Evolutionary conservation across 2,797 vertebrate genomes (phyloP), one percentile per base, ranked within the genome.

Genomic region (Coilia nasus): DNA sequence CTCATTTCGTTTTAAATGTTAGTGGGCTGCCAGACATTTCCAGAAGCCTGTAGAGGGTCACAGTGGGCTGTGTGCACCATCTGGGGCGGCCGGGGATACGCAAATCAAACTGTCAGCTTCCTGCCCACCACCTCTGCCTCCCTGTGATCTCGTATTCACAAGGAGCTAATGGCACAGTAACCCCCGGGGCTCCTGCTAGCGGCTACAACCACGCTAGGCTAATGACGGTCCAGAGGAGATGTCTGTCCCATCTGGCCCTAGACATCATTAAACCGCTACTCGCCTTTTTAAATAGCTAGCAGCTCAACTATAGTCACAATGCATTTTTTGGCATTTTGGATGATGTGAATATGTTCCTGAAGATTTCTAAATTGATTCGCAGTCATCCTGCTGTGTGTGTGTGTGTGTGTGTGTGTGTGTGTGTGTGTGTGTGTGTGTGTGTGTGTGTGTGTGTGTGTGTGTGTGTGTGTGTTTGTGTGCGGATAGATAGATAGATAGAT

Each of bases 101-200:
- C 84, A 56, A 19, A 25, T 75, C 62, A 81, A 86, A 88, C 84
- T 87, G 87, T 86, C 82, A 85, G 59, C 80, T 81, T 83, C 81
- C 81, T 80, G 84, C 50, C 7, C 50, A 9, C 50, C 7, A 9
- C 2, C 50, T 54, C 50, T 54, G 9, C 14, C 50, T 54, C 50
- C 86, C 85, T 84, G 59, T 88, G 86, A 84, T 86, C 80, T 84
- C 64, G 82, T 88, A 88, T 88, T 91, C 82, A 88, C 83, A 85
- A 88, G 83, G 78, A 86, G 84, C 86, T 88, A 90, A 91, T 88
- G 86, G 89, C 87, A 88, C 85, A 64, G 78, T 86, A 85, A 84
- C 88, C 86, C 62, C 78, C 84, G 64, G 78, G 83, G 81, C 57
- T 83, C 83, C 56, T 23, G 60, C 86, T 85, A 23, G 59, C 83